phyloP scores from a whole-genome alignment of 2,888 invertebrate species.

The Pasiphila rectangulata region DNA sequence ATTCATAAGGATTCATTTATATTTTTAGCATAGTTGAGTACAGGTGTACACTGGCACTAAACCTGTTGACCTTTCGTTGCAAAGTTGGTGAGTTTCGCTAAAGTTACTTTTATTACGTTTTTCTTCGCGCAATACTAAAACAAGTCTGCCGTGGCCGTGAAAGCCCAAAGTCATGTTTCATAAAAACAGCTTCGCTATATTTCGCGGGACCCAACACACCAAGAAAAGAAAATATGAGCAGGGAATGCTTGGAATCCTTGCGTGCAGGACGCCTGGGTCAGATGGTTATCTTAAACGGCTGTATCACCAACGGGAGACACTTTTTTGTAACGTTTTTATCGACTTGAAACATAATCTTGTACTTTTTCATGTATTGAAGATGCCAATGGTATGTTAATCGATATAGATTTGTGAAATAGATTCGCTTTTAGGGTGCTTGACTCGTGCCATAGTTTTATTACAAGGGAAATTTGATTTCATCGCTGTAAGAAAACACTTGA shows the following conservation, averaged over 20 bases:
- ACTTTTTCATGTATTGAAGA: constrained; percentile 47
- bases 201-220: constrained; percentile 19
- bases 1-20: too few relatives aligned
- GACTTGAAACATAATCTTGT: constrained; percentile 60
- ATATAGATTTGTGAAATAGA: constrained; percentile 8
- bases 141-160: too few relatives aligned
- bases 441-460: constrained; percentile 1
- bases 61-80: too few relatives aligned
- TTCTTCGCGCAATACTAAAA: background rate
- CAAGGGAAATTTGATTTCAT: too few relatives aligned
- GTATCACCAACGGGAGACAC: constrained; percentile 78
- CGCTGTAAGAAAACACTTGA: too few relatives aligned
- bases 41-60: too few relatives aligned
- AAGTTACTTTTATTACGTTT: background rate
- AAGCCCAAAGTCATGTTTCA: constrained; percentile 3
- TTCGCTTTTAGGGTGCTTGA: background rate
- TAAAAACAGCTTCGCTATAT: constrained; percentile 11
- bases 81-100: too few relatives aligned
- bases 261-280: constrained; percentile 71
- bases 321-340: constrained; percentile 75
- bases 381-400: constrained; percentile 21
- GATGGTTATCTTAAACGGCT: constrained; percentile 80
- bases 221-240: constrained; percentile 56
- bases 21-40: too few relatives aligned
- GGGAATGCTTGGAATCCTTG: constrained; percentile 74